Evolutionary conservation across 1,140 invertebrate genomes (phyloP).

Genomic region (Geopemphigus sp.): DNA sequence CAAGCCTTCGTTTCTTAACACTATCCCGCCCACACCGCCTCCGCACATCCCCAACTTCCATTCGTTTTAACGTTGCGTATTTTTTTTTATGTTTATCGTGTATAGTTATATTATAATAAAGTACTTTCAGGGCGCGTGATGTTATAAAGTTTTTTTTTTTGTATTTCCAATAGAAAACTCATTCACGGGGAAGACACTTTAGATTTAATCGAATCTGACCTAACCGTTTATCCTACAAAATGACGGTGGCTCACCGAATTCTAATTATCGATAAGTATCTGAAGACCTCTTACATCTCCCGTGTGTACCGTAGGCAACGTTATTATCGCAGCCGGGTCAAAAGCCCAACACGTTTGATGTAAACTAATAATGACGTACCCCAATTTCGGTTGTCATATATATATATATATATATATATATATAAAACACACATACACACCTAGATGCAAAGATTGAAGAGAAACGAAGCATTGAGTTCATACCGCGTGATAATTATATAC

Average conservation of each 20-base stretch:
- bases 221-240: slow-evolving; percentile 13
- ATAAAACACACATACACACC: too few relatives aligned
- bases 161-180: background rate
- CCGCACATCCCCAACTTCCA: background rate
- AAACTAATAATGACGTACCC: slow-evolving; percentile 35
- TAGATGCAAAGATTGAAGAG: too few relatives aligned
- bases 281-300: background rate
- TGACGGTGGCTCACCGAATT: slow-evolving; percentile 9
- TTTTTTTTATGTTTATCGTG: too few relatives aligned
- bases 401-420: too few relatives aligned
- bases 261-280: slow-evolving; percentile 31
- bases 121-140: slow-evolving; percentile 5
- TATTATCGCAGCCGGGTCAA: slow-evolving; percentile 12
- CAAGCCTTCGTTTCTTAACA: background rate
- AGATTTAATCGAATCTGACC: slow-evolving; percentile 30
- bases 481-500: too few relatives aligned
- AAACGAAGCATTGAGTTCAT: too few relatives aligned
- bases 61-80: background rate
- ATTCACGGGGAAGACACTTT: slow-evolving; percentile 19
- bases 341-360: slow-evolving; percentile 22
- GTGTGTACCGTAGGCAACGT: background rate
- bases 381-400: background rate
- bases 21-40: background rate
- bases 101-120: background rate
- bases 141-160: slow-evolving; percentile 17